phyloP scores from a whole-genome alignment of 2,888 invertebrate genomes.

The Lasioglossum pauxillum region DNA sequence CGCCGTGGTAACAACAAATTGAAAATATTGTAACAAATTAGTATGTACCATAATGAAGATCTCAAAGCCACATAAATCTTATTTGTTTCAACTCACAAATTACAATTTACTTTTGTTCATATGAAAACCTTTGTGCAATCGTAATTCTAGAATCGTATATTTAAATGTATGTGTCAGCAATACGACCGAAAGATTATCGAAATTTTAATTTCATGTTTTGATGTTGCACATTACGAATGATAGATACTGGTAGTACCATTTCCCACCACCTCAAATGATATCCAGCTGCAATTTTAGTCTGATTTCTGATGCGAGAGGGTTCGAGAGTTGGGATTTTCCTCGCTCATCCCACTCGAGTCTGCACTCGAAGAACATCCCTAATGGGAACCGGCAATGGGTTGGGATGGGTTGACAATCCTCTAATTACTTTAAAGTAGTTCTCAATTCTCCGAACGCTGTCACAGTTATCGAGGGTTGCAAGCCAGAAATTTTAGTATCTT shows the following conservation, averaged over 20 bases:
- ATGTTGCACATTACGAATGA: neutral
- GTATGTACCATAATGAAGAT: too few species aligned
- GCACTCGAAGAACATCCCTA: conserved; percentile 77
- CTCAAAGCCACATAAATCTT: too few species aligned
- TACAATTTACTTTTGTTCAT: neutral
- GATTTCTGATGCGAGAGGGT: conserved; percentile 66
- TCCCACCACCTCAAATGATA: conserved; percentile 40
- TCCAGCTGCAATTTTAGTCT: conserved; percentile 63
- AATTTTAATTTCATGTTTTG: neutral
- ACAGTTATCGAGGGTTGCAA: conserved; percentile 58
- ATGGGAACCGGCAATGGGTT: conserved; percentile 78
- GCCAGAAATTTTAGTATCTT: conserved; percentile 40
- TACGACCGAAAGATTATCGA: neutral
- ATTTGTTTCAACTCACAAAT: too few species aligned
- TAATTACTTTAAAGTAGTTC: conserved; percentile 84
- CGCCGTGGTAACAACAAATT: neutral
- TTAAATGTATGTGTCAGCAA: neutral
- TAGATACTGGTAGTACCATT: conserved; percentile 23
- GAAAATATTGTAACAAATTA: neutral
- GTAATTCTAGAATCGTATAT: neutral
- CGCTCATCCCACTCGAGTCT: conserved; percentile 73
- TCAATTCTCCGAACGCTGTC: conserved; percentile 67
- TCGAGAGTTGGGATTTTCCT: conserved; percentile 65
- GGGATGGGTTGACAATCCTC: conserved; percentile 82
- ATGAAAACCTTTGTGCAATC: neutral